Evolutionary conservation across 2,797 vertebrate genomes (phyloP), one percentile per base, ranked within the genome.

Genomic region (Semaprochilodus insignis): DNA sequence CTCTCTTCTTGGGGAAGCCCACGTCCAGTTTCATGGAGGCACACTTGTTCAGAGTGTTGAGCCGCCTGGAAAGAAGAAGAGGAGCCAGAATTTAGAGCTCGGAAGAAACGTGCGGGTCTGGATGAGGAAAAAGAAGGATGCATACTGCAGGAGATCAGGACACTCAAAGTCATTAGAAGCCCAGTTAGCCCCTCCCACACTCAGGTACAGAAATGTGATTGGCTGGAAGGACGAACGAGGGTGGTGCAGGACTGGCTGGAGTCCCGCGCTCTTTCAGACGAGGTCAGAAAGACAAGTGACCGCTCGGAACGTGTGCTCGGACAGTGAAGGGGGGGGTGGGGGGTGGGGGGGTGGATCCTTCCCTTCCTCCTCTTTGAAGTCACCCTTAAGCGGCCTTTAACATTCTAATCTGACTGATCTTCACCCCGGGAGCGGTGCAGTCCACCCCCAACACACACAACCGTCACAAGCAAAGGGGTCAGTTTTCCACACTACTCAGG

Each of bases 1-100:
- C 98, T 95, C 97, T 99, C 94, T 97, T 99, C 91, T 95, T 98
- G 92, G 96, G 96, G 88, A 97, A 95, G 94, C 95, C 96, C 92
- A 99, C 95, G 91, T 99, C 98, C 91, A 99, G 96, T 96, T 98
- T 99, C 98, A 99, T 97, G 92, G 98, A 97, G 94, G 96, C 96
- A 89, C 97, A 98, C 95, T 97, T 99, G 94, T 99, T 99, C 91
- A 99, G 92, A 69, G 98, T 98, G 90, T 97, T 97, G 81, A 99
- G 94, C 81, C 98, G 96, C 90, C 98, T 99, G 92, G 74, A 95
- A 95, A 87, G 89, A 92, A 94, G 90, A 88, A 79, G 48, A 83
- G 31, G 85, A 1, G 25, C 19, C 19, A 51, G 16, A 4, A 34
- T 10, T 54, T 19, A 92, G 44, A 75, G 36, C 11, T 80, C 55